These are phyloP conservation scores for Sphinx pinastri DNA, from an alignment of 2,888 invertebrate species.

Conservation along the genomic window DNA sequence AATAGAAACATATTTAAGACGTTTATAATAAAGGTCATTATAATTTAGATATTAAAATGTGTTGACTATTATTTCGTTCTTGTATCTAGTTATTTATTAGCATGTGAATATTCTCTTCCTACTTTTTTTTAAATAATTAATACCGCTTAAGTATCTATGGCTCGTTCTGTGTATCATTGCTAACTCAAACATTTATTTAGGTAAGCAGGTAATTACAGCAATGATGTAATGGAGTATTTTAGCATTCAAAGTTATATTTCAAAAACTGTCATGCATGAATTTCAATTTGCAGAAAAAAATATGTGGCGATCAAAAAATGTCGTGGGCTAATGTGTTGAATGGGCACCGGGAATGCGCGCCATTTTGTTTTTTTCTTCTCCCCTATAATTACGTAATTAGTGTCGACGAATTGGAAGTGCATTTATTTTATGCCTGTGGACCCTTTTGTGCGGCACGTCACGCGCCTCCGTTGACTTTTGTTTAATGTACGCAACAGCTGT, in stretches of 20 bases:
- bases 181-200: constrained; percentile 38
- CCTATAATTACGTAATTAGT: constrained; percentile 83
- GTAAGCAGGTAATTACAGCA: constrained; percentile 37
- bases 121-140: constrained; percentile 22
- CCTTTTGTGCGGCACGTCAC: constrained; percentile 70
- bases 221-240: constrained; percentile 46
- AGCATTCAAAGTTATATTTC: constrained; percentile 49
- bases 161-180: constrained; percentile 32
- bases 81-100: not conserved
- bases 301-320: constrained; percentile 62
- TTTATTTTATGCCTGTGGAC: constrained; percentile 59
- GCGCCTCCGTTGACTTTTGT: constrained; percentile 66
- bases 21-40: not conserved
- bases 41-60: not conserved
- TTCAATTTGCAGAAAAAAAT: constrained; percentile 67
- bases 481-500: constrained; percentile 71
- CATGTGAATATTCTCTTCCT: constrained; percentile 25
- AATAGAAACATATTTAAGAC: not conserved
- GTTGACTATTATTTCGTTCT: not conserved
- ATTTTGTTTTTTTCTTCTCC: constrained; percentile 68
- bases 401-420: constrained; percentile 79
- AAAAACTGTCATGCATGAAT: constrained; percentile 61
- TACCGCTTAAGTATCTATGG: constrained; percentile 28
- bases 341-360: constrained; percentile 74
- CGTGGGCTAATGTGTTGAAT: constrained; percentile 76